Percentiles rank a stretch among this genome's conserved stretches.
phyloP scores from a whole-genome alignment of 2,888 invertebrate species.

The Protophormia terraenovae region DNA sequence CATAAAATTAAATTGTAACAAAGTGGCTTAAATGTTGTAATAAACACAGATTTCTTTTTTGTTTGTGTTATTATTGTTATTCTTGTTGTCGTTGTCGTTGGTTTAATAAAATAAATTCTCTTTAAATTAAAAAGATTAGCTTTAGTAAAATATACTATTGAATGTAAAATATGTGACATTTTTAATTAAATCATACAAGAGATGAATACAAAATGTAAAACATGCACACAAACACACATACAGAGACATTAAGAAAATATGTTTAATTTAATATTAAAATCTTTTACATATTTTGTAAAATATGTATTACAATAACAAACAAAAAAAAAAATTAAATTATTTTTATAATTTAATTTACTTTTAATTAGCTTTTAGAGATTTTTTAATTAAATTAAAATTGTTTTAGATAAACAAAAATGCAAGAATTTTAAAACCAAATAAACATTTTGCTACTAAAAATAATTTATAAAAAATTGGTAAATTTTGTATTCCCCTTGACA shows the following conservation, averaged over 20 bases:
- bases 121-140: not conserved
- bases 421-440: not conserved
- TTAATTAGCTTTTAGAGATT: not conserved
- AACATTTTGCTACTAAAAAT: too few species aligned
- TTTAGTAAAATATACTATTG: not conserved
- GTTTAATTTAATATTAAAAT: too few species aligned
- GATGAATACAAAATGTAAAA: not conserved
- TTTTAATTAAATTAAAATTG: not conserved
- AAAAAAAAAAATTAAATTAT: not conserved
- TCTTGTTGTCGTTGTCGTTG: not conserved
- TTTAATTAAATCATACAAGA: slow-evolving; percentile 19
- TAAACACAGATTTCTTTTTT: not conserved
- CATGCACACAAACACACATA: not conserved
- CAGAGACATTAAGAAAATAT: too few species aligned
- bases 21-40: slow-evolving; percentile 18
- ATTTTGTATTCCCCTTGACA: too few species aligned
- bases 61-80: not conserved
- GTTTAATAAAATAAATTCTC: not conserved
- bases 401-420: not conserved
- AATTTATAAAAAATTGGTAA: too few species aligned
- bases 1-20: not conserved
- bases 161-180: not conserved
- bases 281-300: not conserved
- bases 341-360: not conserved
- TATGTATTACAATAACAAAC: not conserved